These are phyloP conservation scores for Bombus difficillimus DNA, from an alignment of 1,140 invertebrate genomes.

Conservation along the genomic window DNA sequence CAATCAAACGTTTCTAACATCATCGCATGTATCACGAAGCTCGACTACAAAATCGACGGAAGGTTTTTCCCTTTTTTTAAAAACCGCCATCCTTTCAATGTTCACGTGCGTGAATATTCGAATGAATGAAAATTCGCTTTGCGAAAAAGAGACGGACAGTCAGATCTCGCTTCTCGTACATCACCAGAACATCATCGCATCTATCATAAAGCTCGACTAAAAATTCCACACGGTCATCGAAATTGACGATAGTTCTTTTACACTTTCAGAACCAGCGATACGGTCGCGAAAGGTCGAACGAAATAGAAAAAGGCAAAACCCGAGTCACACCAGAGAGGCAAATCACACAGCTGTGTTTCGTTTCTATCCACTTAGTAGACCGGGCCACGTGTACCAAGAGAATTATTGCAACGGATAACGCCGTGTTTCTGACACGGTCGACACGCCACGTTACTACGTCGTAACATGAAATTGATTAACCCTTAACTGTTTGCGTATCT, in stretches of 20 bases:
- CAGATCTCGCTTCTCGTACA: not conserved
- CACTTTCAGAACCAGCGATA: not conserved
- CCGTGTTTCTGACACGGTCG: conserved; percentile 30
- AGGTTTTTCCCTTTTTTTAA: too few species aligned
- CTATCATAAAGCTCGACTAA: not conserved
- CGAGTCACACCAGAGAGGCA: not conserved
- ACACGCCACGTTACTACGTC: conserved; percentile 38
- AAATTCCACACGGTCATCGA: not conserved
- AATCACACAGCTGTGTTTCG: not conserved
- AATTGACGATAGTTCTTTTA: conserved; percentile 4
- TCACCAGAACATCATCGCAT: not conserved
- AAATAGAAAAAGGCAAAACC: not conserved
- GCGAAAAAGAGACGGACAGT: not conserved
- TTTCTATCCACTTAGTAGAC: not conserved
- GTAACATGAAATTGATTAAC: conserved; percentile 48
- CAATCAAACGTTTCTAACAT: too few species aligned
- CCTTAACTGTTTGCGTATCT: conserved; percentile 37
- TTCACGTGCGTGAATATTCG: too few species aligned
- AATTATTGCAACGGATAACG: conserved; percentile 31
- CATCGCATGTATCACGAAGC: too few species aligned
- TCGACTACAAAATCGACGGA: too few species aligned
- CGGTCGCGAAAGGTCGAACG: not conserved
- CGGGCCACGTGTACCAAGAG: not conserved
- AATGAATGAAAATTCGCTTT: too few species aligned
- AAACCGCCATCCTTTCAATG: too few species aligned